Conservation (phyloP, 92 coral and sea anemone genomes). For the Galaxea fascicularis region DNA sequence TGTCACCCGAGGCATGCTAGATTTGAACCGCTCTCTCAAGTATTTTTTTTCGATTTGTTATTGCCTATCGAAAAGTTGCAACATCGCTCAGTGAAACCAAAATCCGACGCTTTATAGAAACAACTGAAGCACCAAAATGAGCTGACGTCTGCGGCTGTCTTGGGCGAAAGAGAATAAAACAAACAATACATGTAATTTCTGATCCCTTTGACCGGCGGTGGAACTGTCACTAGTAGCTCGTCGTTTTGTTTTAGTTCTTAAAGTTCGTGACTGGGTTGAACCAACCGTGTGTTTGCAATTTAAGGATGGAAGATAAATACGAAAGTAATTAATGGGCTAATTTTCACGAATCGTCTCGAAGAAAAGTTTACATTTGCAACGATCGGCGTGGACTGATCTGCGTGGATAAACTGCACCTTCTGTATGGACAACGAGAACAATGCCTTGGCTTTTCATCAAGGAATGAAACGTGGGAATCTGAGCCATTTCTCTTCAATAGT, state of each 20-base stretch:
- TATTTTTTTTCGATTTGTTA: neutral
- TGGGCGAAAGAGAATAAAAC: neutral
- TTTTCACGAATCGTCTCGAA: neutral
- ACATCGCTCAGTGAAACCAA: neutral
- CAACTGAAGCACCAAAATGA: neutral
- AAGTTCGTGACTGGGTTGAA: neutral
- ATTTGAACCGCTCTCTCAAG: neutral
- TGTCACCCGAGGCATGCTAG: neutral
- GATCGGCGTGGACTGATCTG: neutral
- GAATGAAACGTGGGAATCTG: neutral
- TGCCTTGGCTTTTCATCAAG: neutral
- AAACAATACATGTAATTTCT: neutral
- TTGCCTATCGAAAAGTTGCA: neutral
- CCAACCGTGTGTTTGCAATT: slow-evolving; percentile 12
- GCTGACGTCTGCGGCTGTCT: neutral
- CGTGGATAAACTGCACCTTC: neutral
- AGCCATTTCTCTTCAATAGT: neutral
- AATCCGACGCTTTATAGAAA: neutral
- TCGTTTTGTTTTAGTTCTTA: neutral
- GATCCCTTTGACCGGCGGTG: neutral
- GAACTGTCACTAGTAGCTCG: neutral
- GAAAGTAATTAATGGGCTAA: neutral
- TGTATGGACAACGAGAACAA: neutral
- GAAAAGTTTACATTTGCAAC: neutral
- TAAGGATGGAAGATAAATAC: neutral